A percentile compares a stretch with the other conserved stretches of the same genome.
Evolutionary conservation across 2,113 vertebrate species (phyloP).

Genomic region (Embiotoca jacksoni): DNA sequence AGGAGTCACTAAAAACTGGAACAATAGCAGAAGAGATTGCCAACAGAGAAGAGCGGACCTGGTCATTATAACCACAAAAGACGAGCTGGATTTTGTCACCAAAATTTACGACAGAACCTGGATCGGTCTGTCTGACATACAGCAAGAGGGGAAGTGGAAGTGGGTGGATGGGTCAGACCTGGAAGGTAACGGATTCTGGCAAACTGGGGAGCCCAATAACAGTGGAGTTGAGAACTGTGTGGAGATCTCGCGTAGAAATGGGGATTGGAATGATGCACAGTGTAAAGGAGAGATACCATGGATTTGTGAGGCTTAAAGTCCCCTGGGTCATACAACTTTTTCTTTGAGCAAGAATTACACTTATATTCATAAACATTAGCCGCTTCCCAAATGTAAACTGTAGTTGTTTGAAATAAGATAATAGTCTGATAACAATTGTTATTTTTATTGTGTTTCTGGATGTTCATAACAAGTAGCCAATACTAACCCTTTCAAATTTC

Average conservation of each 20-base stretch:
- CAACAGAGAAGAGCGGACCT: slow-evolving; percentile 12
- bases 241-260: neutral
- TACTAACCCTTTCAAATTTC: too few relatives aligned
- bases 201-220: slow-evolving; percentile 39
- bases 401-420: too few relatives aligned
- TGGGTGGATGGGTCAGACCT: slow-evolving; percentile 52
- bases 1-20: slow-evolving; percentile 15
- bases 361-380: too few relatives aligned
- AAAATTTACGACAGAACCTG: neutral
- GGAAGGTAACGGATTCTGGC: slow-evolving; percentile 30
- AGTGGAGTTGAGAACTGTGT: slow-evolving; percentile 27
- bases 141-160: slow-evolving; percentile 16
- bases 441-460: too few relatives aligned
- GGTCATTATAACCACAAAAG: slow-evolving; percentile 21
- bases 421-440: too few relatives aligned
- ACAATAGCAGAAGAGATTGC: slow-evolving; percentile 33
- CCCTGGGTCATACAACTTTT: neutral
- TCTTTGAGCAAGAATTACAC: neutral
- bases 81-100: slow-evolving; percentile 26
- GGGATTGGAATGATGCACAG: slow-evolving; percentile 33
- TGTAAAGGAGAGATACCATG: slow-evolving; percentile 9
- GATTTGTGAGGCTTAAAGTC: slow-evolving; percentile 45
- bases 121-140: slow-evolving; percentile 40
- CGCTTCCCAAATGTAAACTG: too few relatives aligned
- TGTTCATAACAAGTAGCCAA: too few relatives aligned